A percentile compares a stretch with the other conserved stretches of the same genome.
These are phyloP conservation scores for Himalopsyche phryganea DNA, from an alignment of 1,140 invertebrate genomes.

Conservation along the genomic window DNA sequence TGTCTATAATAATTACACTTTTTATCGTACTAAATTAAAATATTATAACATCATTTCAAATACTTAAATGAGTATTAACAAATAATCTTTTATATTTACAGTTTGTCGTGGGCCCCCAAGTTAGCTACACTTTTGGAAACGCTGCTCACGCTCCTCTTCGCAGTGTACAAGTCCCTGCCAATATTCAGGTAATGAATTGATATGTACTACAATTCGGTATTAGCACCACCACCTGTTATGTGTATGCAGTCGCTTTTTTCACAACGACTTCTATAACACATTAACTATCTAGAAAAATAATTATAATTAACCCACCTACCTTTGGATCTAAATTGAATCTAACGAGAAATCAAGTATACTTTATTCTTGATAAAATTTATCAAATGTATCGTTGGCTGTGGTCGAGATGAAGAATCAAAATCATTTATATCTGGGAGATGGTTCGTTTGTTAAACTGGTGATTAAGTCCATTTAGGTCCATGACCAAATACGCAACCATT, in stretches of 20 bases:
- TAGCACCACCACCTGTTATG: background rate
- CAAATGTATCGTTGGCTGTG: too few species aligned
- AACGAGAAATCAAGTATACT: background rate
- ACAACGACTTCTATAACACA: too few species aligned
- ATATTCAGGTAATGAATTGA: conserved; percentile 25
- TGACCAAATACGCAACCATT: too few species aligned
- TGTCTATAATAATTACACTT: too few species aligned
- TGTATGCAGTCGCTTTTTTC: too few species aligned
- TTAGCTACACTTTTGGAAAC: conserved; percentile 17
- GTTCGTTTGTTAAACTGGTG: too few species aligned
- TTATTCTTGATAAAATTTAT: background rate
- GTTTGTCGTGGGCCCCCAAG: conserved; percentile 19
- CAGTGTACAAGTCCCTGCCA: conserved; percentile 14
- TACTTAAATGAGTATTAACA: background rate
- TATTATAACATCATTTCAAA: too few species aligned
- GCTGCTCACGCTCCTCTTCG: conserved; percentile 4
- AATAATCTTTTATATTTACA: conserved; percentile 16
- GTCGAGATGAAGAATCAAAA: too few species aligned
- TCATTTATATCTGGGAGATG: too few species aligned
- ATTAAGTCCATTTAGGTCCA: too few species aligned
- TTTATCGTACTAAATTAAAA: too few species aligned
- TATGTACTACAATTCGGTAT: background rate
- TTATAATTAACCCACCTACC: background rate
- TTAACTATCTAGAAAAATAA: background rate
- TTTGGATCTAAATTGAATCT: background rate